A percentile compares a stretch with the other conserved stretches of the same genome.
Evolutionary conservation across 2,797 vertebrate genomes (phyloP).

Genomic region (Micrastur ruficollis): DNA sequence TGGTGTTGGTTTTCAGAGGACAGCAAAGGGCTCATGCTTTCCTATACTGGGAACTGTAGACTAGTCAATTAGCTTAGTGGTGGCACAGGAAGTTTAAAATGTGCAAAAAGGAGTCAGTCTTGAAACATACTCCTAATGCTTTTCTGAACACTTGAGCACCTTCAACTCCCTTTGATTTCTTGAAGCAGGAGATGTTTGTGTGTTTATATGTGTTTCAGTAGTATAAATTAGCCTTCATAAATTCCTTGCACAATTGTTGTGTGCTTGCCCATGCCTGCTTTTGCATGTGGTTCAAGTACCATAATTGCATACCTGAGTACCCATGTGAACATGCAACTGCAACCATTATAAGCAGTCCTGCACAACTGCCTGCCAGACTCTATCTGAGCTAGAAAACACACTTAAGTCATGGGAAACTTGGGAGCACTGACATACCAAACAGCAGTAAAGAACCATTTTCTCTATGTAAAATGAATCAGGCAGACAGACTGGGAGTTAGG

Average conservation of each 20-base stretch:
- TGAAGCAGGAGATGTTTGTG: neutral
- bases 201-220: neutral
- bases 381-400: neutral
- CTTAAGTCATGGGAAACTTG: neutral
- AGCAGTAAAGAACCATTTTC: neutral
- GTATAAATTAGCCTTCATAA: neutral
- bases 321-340: neutral
- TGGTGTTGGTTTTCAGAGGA: neutral
- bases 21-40: neutral
- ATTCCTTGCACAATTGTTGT: neutral
- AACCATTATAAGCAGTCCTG: neutral
- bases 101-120: neutral
- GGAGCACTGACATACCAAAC: neutral
- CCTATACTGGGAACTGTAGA: neutral
- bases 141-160: neutral
- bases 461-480: neutral
- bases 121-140: neutral
- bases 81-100: neutral
- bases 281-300: neutral
- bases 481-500: neutral
- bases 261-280: neutral
- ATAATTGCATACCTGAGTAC: neutral
- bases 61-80: neutral
- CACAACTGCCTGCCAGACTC: neutral
- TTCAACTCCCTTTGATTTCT: neutral